A percentile compares a stretch with the other conserved stretches of the same genome.
Conservation (phyloP, 2,113 vertebrate species). For the Nothobranchius furzeri region DNA sequence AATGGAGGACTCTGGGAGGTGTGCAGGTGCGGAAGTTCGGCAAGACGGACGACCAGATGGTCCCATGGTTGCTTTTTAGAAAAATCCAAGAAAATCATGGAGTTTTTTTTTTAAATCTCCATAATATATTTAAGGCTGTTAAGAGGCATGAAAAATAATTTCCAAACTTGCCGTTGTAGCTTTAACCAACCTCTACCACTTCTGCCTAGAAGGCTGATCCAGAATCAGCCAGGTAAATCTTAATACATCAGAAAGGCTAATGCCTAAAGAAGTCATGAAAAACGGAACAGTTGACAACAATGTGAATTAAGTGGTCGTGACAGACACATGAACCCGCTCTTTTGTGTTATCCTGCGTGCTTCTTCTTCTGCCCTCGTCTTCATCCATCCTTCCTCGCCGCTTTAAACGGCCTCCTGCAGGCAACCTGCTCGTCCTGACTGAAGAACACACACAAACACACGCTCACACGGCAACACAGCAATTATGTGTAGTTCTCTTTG, state of each 20-base stretch:
- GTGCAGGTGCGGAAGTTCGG: too few species aligned
- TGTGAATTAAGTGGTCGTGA: slow-evolving; percentile 19
- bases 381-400: slow-evolving; percentile 52
- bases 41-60: too few species aligned
- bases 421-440: slow-evolving; percentile 40
- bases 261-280: slow-evolving; percentile 7
- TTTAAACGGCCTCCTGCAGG: slow-evolving; percentile 65
- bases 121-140: too few species aligned
- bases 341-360: slow-evolving; percentile 37
- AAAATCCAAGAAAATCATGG: too few species aligned
- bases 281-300: slow-evolving; percentile 8
- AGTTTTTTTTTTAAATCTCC: too few species aligned
- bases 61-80: too few species aligned
- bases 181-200: too few species aligned
- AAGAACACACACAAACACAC: slow-evolving; percentile 43
- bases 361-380: slow-evolving; percentile 37
- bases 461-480: slow-evolving; percentile 36
- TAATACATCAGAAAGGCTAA: background rate
- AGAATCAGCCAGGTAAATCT: too few species aligned
- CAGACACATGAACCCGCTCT: slow-evolving; percentile 28
- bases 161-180: too few species aligned
- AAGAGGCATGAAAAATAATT: too few species aligned
- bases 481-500: slow-evolving; percentile 53
- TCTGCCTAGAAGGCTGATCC: background rate
- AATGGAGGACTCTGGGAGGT: too few species aligned